Evolutionary conservation across 2,113 vertebrate genomes (phyloP).

Genomic region (Stomatorhinus ivindoensis): DNA sequence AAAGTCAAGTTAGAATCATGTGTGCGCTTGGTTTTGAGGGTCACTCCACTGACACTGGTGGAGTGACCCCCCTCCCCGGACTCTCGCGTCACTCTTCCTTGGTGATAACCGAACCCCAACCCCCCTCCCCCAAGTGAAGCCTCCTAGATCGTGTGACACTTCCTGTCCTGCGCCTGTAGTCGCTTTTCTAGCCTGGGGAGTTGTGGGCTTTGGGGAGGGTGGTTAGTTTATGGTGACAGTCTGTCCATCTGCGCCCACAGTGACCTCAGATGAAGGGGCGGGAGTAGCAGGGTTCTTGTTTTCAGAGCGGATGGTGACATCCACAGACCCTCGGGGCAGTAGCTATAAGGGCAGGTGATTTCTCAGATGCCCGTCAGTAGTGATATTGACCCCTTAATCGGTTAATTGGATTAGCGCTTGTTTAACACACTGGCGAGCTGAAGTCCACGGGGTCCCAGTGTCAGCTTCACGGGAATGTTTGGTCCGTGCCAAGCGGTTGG

Average conservation of each 20-base stretch:
- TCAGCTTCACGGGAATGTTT: conserved; percentile 25
- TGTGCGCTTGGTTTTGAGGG: background rate
- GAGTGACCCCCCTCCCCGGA: accelerated
- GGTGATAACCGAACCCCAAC: background rate
- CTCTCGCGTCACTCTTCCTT: background rate
- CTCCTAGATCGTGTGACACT: background rate
- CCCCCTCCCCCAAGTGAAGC: too few relatives aligned
- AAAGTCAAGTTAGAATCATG: background rate
- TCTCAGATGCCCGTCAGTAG: background rate
- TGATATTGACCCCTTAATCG: background rate
- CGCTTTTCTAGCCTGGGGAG: background rate
- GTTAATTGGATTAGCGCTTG: conserved; percentile 45
- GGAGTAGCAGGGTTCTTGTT: background rate
- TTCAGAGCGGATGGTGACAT: background rate
- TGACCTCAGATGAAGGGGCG: background rate
- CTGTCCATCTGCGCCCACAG: background rate
- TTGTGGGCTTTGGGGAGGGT: too few relatives aligned
- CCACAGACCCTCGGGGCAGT: background rate
- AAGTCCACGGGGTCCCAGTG: background rate
- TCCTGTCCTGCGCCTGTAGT: background rate
- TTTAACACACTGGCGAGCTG: conserved; percentile 38
- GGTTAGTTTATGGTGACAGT: background rate
- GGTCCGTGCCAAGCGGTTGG: background rate
- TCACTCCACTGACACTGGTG: background rate
- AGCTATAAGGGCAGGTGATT: background rate